Percentiles rank a stretch among this genome's conserved stretches.
phyloP scores from a whole-genome alignment of 2,797 vertebrate species.

The Telmatherina bonti region DNA sequence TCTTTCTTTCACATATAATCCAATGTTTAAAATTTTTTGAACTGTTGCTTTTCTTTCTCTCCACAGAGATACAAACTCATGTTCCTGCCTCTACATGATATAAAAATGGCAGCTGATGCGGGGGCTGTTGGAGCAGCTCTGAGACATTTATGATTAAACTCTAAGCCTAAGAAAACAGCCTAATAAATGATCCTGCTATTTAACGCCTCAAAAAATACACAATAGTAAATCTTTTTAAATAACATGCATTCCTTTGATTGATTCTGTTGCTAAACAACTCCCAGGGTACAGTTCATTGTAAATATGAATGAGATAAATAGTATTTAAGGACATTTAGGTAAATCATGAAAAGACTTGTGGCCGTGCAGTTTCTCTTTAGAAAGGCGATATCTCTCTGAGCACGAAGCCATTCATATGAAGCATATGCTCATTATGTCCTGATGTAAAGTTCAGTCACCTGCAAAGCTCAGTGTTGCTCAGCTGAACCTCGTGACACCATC shows the following conservation, averaged over 20 bases:
- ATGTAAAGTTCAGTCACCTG: constrained; percentile 19
- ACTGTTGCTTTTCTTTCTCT: not conserved
- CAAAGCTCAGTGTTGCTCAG: constrained; percentile 4
- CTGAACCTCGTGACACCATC: not conserved
- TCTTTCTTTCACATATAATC: not conserved
- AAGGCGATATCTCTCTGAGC: not conserved
- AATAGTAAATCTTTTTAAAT: constrained; percentile 2
- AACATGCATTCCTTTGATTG: constrained; percentile 3
- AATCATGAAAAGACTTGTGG: not conserved
- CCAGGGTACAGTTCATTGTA: not conserved
- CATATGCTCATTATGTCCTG: constrained; percentile 24
- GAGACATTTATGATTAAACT: constrained; percentile 27
- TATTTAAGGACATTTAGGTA: constrained; percentile 1
- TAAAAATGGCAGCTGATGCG: constrained; percentile 10
- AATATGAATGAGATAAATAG: not conserved
- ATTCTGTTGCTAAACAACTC: not conserved
- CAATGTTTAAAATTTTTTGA: constrained; percentile 2
- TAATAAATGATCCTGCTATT: constrained; percentile 18
- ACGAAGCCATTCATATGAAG: constrained; percentile 12
- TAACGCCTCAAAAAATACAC: not conserved
- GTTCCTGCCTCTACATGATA: not conserved
- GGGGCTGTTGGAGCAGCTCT: constrained; percentile 2
- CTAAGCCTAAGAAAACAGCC: not conserved
- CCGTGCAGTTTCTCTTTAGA: constrained; percentile 2
- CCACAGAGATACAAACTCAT: not conserved